phyloP scores from a whole-genome alignment of 2,888 invertebrate genomes.

The Tiphia femorata region DNA sequence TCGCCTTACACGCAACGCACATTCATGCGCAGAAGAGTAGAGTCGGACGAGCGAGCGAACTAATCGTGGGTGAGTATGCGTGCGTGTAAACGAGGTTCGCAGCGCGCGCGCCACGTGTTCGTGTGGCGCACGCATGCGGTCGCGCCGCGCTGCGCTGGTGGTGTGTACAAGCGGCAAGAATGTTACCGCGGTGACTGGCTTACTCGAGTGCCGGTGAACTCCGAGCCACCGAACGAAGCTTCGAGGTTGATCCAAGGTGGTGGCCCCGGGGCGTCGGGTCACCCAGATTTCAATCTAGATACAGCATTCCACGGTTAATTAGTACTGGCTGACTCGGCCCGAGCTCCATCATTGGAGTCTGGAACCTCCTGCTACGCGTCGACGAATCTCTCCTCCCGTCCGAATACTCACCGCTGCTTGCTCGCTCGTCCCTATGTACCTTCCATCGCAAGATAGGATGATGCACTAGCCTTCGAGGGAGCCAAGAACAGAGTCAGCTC shows the following conservation, averaged over 20 bases:
- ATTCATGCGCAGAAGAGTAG: too few relatives aligned
- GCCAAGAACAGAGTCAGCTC: too few relatives aligned
- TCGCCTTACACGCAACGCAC: too few relatives aligned
- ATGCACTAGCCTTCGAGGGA: too few relatives aligned
- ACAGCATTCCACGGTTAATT: slow-evolving; percentile 68
- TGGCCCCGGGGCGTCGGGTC: slow-evolving; percentile 66
- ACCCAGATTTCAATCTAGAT: slow-evolving; percentile 69
- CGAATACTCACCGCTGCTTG: too few relatives aligned
- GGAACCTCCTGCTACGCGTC: slow-evolving; percentile 49
- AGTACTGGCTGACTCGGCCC: slow-evolving; percentile 64
- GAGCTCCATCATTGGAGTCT: slow-evolving; percentile 58
- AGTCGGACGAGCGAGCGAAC: too few relatives aligned
- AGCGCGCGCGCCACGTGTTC: too few relatives aligned
- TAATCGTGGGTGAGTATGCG: too few relatives aligned
- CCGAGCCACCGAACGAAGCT: slow-evolving; percentile 13
- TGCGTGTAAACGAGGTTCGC: too few relatives aligned
- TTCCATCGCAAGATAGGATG: too few relatives aligned
- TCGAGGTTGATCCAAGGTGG: slow-evolving; percentile 59
- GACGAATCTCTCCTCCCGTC: background rate
- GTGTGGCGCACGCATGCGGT: background rate
- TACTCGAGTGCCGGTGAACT: background rate
- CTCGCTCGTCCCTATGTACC: too few relatives aligned
- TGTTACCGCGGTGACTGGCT: background rate
- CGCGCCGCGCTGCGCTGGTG: background rate
- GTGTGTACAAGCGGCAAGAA: background rate